Evolutionary conservation across 2,113 vertebrate genomes (phyloP), one percentile per base, ranked within the genome.

Genomic region (Paracanthobrama guichenoti): DNA sequence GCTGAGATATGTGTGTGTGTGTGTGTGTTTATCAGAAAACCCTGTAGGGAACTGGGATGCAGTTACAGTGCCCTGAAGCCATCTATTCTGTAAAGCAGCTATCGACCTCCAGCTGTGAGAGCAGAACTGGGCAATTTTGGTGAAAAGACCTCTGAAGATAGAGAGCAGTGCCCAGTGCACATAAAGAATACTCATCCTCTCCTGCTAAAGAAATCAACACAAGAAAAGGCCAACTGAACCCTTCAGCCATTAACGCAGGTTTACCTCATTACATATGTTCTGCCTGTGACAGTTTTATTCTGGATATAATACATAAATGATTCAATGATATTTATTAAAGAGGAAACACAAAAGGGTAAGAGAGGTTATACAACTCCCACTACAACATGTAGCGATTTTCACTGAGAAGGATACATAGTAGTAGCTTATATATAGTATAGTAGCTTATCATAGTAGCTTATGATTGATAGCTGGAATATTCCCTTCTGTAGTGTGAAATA

Each of bases 41-140:
- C 20, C 48, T 44, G 35, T 67, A 31, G 66, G 83, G 39, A 79
- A 85, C 55, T 6, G 12, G 44, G 39, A 31, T 69, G 77, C 76
- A 69, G 69, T 69, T 85, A 62, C 26, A 48, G 69, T 35, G 42
- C 55, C 55, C 84, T 12, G 35, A 46, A 69, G 39, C 53, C 76
- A 84, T 84, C 39, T 57, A 55, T 79, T 57, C 74, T 84, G 64
- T 57, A 79, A 85, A 80, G 66, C 66, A 59, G 31, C 77, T 73
- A 80, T 78, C 53, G 46, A 85, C 55, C 84, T 79, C 76, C 42
- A 62, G 77, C 59, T 85, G 55, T 18, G 55, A 57, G 39, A 73
- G 66, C n/a, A 80, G 31, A 85, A 79, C 77, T 59, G 75, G 69
- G 39, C 50, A 71, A 79, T 71, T 85, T 84, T 59, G 24, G 83